Base-by-base conservation (phyloP, 2,797 vertebrate species). In the Moxostoma hubbsi region DNA sequence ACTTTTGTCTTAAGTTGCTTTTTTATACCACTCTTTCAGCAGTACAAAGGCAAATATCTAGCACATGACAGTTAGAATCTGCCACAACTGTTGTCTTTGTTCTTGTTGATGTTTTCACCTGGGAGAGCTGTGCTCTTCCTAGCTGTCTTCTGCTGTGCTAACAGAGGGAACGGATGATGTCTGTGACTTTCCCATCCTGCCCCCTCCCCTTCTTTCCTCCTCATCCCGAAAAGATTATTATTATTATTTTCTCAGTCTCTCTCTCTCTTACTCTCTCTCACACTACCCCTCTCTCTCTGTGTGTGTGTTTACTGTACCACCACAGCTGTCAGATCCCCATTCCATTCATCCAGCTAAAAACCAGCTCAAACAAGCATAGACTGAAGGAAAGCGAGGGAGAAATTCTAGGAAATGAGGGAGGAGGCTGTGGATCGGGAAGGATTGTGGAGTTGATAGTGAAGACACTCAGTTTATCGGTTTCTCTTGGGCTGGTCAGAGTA, bases 181-280 rank as follows among this genome's bases (percentile, higher is more conserved):
- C 4, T 69, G 55, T 73, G 49, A 16, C 36, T 65, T 18, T 50
- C 15, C 47, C 68, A 64, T 65, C 15, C 43, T 46, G 9, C 9
- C 71, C 81, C 81, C 79, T 71, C 81, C 81, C 15, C 36, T 71
- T 18, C 79, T 59, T 79, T 82, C 68, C 4, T 75, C 80, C 82
- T 85, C 81, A 72, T 87, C 76, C 75, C 67, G 75, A 85, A 79
- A 75, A 74, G 73, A 87, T 84, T 84, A 87, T 85, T 84, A 81
- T 84, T 83, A 36, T 36, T 36, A 36, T 36, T 36, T 36, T 36
- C 36, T 36, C 36, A 36, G 4, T 36, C 36, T 36, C 36, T 36
- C 36, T 36, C 36, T 36, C 36, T 36, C 36, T 36, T 5, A 36
- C 36, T 4, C 36, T 4, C 36, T 4, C 36, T 4, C 36, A 36